phyloP scores from a whole-genome alignment of 2,113 vertebrate species.

The Notiomystis cincta region DNA sequence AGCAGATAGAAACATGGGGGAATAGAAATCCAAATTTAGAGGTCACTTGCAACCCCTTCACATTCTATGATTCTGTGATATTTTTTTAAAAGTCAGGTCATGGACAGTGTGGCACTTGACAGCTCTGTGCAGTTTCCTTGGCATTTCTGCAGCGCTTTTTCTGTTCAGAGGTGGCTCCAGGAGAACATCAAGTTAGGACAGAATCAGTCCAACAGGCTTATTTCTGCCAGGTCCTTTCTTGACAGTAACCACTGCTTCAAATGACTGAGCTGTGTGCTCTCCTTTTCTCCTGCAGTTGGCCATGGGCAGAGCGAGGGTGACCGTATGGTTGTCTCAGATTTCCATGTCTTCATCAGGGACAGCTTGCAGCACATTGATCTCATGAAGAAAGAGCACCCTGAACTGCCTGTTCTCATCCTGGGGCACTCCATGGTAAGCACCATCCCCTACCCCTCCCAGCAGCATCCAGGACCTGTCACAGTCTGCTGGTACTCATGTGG shows the following conservation, averaged over 20 bases:
- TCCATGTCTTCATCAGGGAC: constrained; percentile 90
- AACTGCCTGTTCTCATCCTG: constrained; percentile 86
- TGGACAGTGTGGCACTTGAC: background rate
- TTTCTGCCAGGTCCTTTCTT: background rate
- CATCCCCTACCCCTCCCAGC: background rate
- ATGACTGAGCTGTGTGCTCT: background rate
- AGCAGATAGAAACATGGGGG: background rate
- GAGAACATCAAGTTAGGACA: background rate
- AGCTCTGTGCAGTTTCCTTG: background rate
- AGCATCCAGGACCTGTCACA: background rate
- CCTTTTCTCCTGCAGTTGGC: constrained; percentile 78
- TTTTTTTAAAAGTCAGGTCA: background rate
- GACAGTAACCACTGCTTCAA: background rate
- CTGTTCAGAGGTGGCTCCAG: background rate
- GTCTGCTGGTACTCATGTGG: background rate
- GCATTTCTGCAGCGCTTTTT: background rate
- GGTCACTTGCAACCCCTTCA: background rate
- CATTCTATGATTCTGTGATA: background rate
- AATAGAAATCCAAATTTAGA: background rate
- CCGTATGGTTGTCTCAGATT: constrained; percentile 89
- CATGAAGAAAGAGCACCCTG: constrained; percentile 81
- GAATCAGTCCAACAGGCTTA: background rate
- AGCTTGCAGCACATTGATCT: constrained; percentile 88
- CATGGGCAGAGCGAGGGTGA: constrained; percentile 96
- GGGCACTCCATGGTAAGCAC: constrained; percentile 94